Conservation (phyloP, 2,113 vertebrate genomes). For the Saccopteryx bilineata region DNA sequence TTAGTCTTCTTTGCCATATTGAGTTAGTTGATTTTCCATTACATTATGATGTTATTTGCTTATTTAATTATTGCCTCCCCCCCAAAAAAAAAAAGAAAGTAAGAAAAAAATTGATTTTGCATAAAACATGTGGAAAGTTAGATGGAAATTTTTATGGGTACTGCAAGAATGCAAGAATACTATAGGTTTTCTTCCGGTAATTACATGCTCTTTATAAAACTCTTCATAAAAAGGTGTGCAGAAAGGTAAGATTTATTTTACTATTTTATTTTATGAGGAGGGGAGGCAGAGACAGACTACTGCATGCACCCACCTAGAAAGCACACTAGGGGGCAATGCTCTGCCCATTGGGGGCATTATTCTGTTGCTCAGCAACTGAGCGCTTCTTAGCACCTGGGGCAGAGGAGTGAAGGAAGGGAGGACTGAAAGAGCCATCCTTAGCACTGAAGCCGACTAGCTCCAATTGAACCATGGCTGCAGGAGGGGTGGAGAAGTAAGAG, state of each 20-base stretch:
- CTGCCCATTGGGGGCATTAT: too few species aligned
- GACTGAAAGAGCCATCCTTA: too few species aligned
- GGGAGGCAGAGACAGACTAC: too few species aligned
- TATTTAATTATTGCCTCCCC: background rate
- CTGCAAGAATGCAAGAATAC: background rate
- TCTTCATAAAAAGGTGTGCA: constrained; percentile 8
- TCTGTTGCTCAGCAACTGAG: too few species aligned
- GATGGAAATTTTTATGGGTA: constrained; percentile 25
- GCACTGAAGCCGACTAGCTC: too few species aligned
- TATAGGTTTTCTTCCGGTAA: constrained; percentile 42
- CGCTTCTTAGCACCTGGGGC: too few species aligned
- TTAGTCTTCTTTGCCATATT: background rate
- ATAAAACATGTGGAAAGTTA: constrained; percentile 31
- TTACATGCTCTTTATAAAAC: background rate
- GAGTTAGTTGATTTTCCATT: background rate
- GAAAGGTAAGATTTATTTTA: constrained; percentile 50
- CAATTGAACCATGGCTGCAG: too few species aligned
- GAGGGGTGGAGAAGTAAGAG: too few species aligned
- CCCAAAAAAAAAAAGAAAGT: background rate
- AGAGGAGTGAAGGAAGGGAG: too few species aligned
- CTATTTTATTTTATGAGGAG: too few species aligned
- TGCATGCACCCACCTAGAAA: too few species aligned
- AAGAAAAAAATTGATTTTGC: background rate
- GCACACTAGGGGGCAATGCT: too few species aligned
- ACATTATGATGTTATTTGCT: background rate